Conservation (phyloP, 2,888 invertebrate species). For the Mythimna lalbum region DNA sequence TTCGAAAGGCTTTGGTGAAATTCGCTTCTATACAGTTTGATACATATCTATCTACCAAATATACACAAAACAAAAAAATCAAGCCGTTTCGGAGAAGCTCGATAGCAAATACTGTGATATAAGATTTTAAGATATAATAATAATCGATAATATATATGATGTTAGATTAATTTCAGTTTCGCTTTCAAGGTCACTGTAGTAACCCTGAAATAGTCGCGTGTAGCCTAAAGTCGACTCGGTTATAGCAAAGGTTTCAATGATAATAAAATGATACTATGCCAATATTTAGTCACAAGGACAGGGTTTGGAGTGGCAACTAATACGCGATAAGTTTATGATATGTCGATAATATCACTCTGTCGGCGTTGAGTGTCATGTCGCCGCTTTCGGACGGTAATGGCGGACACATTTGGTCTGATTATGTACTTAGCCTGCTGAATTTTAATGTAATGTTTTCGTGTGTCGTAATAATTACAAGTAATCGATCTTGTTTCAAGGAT, state of each 20-base stretch:
- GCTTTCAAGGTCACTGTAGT: not conserved
- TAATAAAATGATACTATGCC: conserved; percentile 11
- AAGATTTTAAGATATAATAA: too few relatives aligned
- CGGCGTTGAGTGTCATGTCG: conserved; percentile 24
- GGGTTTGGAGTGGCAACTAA: conserved; percentile 24
- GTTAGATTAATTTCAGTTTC: too few relatives aligned
- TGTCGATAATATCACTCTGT: conserved; percentile 26
- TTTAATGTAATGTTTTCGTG: conserved; percentile 10
- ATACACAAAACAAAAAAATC: too few relatives aligned
- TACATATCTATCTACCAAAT: too few relatives aligned
- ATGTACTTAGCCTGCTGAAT: conserved; percentile 22
- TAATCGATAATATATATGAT: too few relatives aligned
- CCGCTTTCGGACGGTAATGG: conserved; percentile 38
- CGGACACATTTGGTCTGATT: conserved; percentile 24
- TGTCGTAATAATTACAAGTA: conserved; percentile 2
- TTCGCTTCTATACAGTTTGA: too few relatives aligned
- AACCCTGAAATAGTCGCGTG: not conserved
- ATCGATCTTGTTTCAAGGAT: conserved; percentile 2
- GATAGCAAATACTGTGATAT: too few relatives aligned
- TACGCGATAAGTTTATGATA: conserved; percentile 39
- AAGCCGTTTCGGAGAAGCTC: too few relatives aligned
- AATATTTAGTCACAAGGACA: conserved; percentile 39
- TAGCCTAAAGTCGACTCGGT: not conserved
- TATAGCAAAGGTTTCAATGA: conserved; percentile 3
- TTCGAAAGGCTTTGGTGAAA: too few relatives aligned